These are phyloP conservation scores for Pollenia angustigena DNA, from an alignment of 2,888 invertebrate genomes.

Conservation along the genomic window DNA sequence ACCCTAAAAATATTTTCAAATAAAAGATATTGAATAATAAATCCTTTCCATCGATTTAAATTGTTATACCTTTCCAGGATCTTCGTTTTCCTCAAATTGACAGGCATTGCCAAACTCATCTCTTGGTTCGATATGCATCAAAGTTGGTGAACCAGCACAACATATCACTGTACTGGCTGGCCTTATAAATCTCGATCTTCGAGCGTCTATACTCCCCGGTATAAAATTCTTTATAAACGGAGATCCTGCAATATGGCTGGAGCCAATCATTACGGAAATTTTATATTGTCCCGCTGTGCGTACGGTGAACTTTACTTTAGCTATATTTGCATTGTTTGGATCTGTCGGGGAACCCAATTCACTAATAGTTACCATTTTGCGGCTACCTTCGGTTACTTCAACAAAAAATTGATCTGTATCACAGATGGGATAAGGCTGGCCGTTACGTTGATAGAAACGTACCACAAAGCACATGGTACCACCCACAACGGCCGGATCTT, in stretches of 20 bases:
- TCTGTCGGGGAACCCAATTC: slow-evolving; percentile 95
- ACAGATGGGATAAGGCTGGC: slow-evolving; percentile 97
- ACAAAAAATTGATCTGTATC: slow-evolving; percentile 95
- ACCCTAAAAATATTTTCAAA: slow-evolving; percentile 85
- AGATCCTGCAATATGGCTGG: slow-evolving; percentile 92
- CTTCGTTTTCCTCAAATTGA: slow-evolving; percentile 86
- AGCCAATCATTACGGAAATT: slow-evolving; percentile 93
- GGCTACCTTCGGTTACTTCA: slow-evolving; percentile 93
- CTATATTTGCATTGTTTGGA: slow-evolving; percentile 93
- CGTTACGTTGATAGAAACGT: slow-evolving; percentile 95
- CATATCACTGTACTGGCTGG: slow-evolving; percentile 94
- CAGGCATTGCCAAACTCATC: slow-evolving; percentile 96
- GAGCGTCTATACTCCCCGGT: slow-evolving; percentile 93
- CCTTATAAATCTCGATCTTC: slow-evolving; percentile 92
- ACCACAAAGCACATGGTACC: slow-evolving; percentile 96
- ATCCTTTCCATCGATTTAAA: neutral
- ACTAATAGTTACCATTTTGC: slow-evolving; percentile 92
- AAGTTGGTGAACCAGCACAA: slow-evolving; percentile 90
- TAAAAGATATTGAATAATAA: neutral
- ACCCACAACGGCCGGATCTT: slow-evolving; percentile 94
- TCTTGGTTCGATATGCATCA: slow-evolving; percentile 94
- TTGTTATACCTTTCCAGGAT: slow-evolving; percentile 86
- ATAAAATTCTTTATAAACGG: slow-evolving; percentile 93
- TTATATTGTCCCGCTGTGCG: slow-evolving; percentile 95
- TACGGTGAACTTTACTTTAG: slow-evolving; percentile 96